These are phyloP conservation scores for Anoplopoma fimbria DNA, from an alignment of 2,113 vertebrate genomes.

Conservation along the genomic window DNA sequence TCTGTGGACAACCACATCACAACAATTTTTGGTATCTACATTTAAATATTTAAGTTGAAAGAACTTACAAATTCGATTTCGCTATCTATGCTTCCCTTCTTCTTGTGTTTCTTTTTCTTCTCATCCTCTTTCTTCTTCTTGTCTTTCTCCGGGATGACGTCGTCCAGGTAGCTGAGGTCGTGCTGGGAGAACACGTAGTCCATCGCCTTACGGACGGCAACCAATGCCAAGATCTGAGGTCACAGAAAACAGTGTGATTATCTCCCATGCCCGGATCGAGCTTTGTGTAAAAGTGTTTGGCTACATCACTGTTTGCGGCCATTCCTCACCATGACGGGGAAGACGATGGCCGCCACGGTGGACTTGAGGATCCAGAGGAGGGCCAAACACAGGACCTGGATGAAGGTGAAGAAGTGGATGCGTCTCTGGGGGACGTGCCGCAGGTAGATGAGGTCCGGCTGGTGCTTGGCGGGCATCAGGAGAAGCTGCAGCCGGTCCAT, in stretches of 20 bases:
- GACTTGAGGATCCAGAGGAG: constrained; percentile 98
- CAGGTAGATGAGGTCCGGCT: constrained; percentile 98
- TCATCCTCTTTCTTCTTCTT: constrained; percentile 99
- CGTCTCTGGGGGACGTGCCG: constrained; percentile 95
- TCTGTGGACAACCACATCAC: constrained; percentile 24
- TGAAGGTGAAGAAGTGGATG: constrained; percentile 97
- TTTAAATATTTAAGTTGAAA: not conserved
- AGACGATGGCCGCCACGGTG: constrained; percentile 96
- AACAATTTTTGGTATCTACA: not conserved
- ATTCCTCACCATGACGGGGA: constrained; percentile 95
- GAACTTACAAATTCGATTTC: constrained; percentile 93
- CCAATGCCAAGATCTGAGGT: constrained; percentile 93
- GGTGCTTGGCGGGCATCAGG: constrained; percentile 97
- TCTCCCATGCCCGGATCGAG: not conserved
- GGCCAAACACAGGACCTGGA: constrained; percentile 93
- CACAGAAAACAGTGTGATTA: not conserved
- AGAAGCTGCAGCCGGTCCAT: constrained; percentile 98
- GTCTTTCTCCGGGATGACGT: constrained; percentile 99
- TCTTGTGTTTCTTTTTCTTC: constrained; percentile 97
- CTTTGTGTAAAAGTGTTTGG: not conserved
- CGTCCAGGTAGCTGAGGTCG: constrained; percentile 96
- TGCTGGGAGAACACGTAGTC: constrained; percentile 98
- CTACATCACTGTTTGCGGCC: not conserved
- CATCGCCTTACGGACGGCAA: constrained; percentile 97
- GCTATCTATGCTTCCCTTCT: constrained; percentile 96